Evolutionary conservation across 2,888 invertebrate genomes (phyloP), one percentile per base, ranked within the genome.

Genomic region (Megastigmus dorsalis): DNA sequence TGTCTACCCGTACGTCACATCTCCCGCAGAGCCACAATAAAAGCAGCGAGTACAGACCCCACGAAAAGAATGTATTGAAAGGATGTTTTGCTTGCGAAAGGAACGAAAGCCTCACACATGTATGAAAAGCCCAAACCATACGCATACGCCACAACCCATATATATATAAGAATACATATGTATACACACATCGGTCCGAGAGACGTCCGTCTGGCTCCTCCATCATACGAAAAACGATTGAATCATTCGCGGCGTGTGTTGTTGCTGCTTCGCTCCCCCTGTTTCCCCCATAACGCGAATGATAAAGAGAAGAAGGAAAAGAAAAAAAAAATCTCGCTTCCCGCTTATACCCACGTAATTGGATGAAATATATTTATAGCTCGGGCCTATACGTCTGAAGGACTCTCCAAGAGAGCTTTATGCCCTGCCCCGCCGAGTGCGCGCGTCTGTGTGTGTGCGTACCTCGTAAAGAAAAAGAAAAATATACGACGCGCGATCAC

Each of bases 351-450:
- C 45, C 45, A 33, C 60, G 41, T 60, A 60, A 69, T 52, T 60
- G 57, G 15, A 45, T 36, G 48, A 41, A 23, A 67, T 36, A 36
- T 57, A 67, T 67, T 57, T 67, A 33, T 48, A 36, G 54, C 50
- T 10, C 33, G 33, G 6, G n/a, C 9, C 55, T 23, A 7, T 57
- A 9, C 36, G 36, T 9, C 36, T 23, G 13, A 65, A 65, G 41
- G 28, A 48, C 33, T 33, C n/a, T 36, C 43, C 20, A n/a, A 26
- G 20, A 10, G 10, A 13, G 26, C 41, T 23, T 41, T n/a, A 26
- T 26, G 59, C n/a, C 33, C 4, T 33, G 33, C 33, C 33, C 7
- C 33, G 13, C 38, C 10, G 13, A 33, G 13, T 7, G 38, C 6
- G 4, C 38, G 13, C 6, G 38, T 38, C 38, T 33, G 33, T n/a